Evolutionary conservation across 1,140 invertebrate species (phyloP), one percentile per base, ranked within the genome.

Genomic region (Zaprionus africanus): DNA sequence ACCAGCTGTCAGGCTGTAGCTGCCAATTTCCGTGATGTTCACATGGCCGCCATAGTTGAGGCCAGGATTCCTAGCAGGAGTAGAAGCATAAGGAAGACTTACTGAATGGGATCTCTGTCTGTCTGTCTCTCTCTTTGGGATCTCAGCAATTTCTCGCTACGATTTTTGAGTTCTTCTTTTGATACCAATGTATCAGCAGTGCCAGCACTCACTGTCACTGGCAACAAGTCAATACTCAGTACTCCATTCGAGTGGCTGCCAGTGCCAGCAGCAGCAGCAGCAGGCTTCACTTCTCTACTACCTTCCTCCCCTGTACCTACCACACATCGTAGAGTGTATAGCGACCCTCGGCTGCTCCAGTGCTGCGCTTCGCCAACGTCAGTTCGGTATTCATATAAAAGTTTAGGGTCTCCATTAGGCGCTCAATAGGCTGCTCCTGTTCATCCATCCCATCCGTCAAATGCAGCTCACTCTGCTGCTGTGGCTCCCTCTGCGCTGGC

Each of bases 21-120:
- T 79, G 46, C 94, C 94, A 86, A 94, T 93, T 71, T 92, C 85
- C 15, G 91, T 93, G 6, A 93, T 78, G 82, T 93, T 94, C 41
- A 94, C 74, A 64, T 86, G 71, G 19, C 94, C 94, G 49, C 94
- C 93, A 69, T 94, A 94, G 43, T 91, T 92, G 69, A 92, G 93
- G 53, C 94, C 93, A 7, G 93, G 94, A 91, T 93, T 94, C 92
- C 92, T 93, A 51, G 5, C 3, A 5, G 19, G 7, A 12, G 12
- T 0, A 51, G 46, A 4, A 12, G 17, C 5, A 24, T 12, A 22
- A 13, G 19, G 7, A 28, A 38, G 17, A 31, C 31, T 51, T 26
- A 24, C 11, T 5, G 12, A 51, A 17, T 3, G 41, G 15, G 2
- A 7, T 17, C n/a, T 41, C 13, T 5, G 5, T 2, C 13, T 6